Percentiles rank a stretch among this genome's conserved stretches.
Conservation (phyloP, 2,113 vertebrate genomes). For the Accipiter cooperii region DNA sequence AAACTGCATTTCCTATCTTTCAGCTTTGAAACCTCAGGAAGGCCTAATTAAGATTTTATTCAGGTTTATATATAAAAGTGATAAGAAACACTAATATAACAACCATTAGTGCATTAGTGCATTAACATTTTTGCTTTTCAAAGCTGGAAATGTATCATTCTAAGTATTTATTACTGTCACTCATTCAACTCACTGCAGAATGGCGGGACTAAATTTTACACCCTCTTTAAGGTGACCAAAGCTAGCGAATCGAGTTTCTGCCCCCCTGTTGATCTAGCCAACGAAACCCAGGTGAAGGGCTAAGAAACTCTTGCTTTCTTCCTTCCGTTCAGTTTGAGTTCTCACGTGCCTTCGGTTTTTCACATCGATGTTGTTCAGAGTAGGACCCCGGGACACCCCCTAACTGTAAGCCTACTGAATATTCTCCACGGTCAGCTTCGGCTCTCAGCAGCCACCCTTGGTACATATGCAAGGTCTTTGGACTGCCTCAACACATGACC, state of each 20-base stretch:
- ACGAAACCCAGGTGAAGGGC: background rate
- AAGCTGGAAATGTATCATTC: background rate
- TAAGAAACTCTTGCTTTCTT: background rate
- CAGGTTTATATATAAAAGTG: background rate
- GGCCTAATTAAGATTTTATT: background rate
- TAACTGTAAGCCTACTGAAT: background rate
- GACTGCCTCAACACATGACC: conserved; percentile 2
- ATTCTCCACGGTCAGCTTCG: background rate
- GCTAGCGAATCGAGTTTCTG: background rate
- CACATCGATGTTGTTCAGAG: background rate
- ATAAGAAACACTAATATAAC: background rate
- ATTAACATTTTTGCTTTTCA: background rate
- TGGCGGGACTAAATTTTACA: background rate
- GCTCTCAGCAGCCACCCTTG: background rate
- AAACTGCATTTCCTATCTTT: background rate
- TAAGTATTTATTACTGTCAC: background rate
- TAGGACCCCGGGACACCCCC: background rate
- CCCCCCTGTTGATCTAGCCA: background rate
- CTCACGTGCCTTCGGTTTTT: accelerated
- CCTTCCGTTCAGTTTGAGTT: background rate
- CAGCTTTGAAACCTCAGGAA: background rate
- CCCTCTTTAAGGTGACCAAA: background rate
- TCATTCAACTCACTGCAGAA: background rate
- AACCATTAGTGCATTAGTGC: background rate
- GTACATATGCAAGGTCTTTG: background rate